Base-by-base conservation (phyloP, 2,888 invertebrate genomes). In the Leptarthrus brevirostris region DNA sequence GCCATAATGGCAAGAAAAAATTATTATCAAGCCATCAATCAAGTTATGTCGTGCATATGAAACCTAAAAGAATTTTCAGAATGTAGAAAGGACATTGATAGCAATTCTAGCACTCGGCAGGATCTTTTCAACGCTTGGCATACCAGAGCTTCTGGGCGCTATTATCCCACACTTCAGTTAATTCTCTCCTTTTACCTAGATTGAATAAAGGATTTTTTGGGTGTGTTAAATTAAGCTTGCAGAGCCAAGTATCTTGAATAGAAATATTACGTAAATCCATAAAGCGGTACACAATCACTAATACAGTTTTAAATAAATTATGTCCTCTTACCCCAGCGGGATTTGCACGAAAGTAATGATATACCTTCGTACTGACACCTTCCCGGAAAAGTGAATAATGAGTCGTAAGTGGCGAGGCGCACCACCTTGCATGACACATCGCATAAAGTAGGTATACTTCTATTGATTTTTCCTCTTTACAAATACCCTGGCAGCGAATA, bases 391-490 rank as follows among this genome's bases (percentile, higher is more conserved):
- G 36, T 18, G 61, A 61, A 36, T 61, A 61, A 61, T 61, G 36
- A 40, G 22, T 18, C 34, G 36, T 61, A 61, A 61, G 61, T 61
- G 61, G 16, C 16, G 18, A 14, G 61, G 18, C 8, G 12, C 36
- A 36, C 18, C 36, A 36, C 18, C 36, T 22, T 36, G 20, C 61
- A 34, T 36, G 61, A 61, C 61, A 36, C 14, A 61, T 30, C 61
- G 16, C 36, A 40, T 61, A 30, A 61, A 40, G 8, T 61, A 61
- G n/a, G n/a, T n/a, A n/a, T 12, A 61, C 40, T 20, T 61, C 36
- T 61, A 61, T 61, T 22, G 61, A 61, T 61, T 61, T 56, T 61
- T 61, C 36, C 36, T 36, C 36, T 40, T 61, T 18, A 40, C 61
- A 36, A 56, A 61, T 22, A 18, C n/a, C 20, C 34, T 5, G 18